Percentiles rank a stretch among this genome's conserved stretches.
Conservation (phyloP, 2,888 invertebrate species). For the Aphidius colemani region DNA sequence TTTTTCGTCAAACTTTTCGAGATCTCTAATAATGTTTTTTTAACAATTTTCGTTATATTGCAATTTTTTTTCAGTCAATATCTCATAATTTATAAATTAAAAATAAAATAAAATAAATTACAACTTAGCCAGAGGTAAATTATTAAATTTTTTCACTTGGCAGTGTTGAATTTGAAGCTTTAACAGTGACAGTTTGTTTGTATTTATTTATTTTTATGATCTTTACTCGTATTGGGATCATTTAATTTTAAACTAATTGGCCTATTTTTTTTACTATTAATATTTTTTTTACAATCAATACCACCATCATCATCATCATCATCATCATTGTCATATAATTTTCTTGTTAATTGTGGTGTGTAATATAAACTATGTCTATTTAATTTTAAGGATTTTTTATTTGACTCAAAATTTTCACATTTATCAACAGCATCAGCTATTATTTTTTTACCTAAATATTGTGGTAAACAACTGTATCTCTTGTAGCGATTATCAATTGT, state of each 20-base stretch:
- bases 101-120: too few relatives aligned
- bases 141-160: too few relatives aligned
- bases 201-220: too few relatives aligned
- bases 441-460: slow-evolving; percentile 33
- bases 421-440: slow-evolving; percentile 24
- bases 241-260: slow-evolving; percentile 32
- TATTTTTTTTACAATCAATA: slow-evolving; percentile 8
- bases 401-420: slow-evolving; percentile 43
- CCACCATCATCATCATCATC: slow-evolving; percentile 33
- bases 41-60: too few relatives aligned
- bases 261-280: slow-evolving; percentile 25
- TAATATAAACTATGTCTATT: slow-evolving; percentile 52
- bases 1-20: too few relatives aligned
- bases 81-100: too few relatives aligned
- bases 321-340: slow-evolving; percentile 43
- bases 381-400: slow-evolving; percentile 40
- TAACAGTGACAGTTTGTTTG: too few relatives aligned
- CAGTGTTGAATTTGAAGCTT: too few relatives aligned
- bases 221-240: too few relatives aligned
- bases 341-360: slow-evolving; percentile 50
- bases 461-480: slow-evolving; percentile 43
- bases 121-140: too few relatives aligned
- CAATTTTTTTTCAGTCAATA: too few relatives aligned
- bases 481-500: slow-evolving; percentile 35
- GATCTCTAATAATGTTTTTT: too few relatives aligned